Evolutionary conservation across 2,888 invertebrate species (phyloP).

Genomic region (Ganaspis brasiliensis): DNA sequence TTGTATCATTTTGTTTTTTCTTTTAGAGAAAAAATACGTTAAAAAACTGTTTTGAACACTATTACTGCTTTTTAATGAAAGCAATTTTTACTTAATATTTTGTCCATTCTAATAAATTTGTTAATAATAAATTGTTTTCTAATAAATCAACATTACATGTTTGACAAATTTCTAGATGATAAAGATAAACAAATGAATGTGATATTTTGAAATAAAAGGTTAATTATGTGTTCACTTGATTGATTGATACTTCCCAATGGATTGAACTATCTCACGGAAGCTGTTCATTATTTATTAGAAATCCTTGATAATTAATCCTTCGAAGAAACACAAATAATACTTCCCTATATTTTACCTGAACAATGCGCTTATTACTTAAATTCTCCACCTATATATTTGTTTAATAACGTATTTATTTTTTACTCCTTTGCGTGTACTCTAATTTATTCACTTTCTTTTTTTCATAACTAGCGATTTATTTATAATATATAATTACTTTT

Average conservation of each 20-base stretch:
- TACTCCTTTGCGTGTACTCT: background rate
- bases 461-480: too few species aligned
- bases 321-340: background rate
- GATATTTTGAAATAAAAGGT: background rate
- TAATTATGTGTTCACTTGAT: constrained; percentile 12
- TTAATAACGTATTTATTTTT: background rate
- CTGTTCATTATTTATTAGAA: constrained; percentile 28
- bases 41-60: too few species aligned
- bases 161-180: too few species aligned
- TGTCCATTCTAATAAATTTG: too few species aligned
- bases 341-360: background rate
- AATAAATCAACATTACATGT: too few species aligned
- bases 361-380: constrained; percentile 14
- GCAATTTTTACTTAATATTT: background rate
- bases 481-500: too few species aligned
- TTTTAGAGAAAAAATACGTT: background rate
- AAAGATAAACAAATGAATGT: too few species aligned
- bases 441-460: background rate
- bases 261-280: constrained; percentile 12
- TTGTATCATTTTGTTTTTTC: background rate
- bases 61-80: too few species aligned
- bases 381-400: background rate
- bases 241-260: background rate
- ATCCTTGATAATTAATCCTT: constrained; percentile 17
- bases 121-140: too few species aligned